Conservation (phyloP, 2,113 vertebrate genomes). For the Erythrolamprus reginae region DNA sequence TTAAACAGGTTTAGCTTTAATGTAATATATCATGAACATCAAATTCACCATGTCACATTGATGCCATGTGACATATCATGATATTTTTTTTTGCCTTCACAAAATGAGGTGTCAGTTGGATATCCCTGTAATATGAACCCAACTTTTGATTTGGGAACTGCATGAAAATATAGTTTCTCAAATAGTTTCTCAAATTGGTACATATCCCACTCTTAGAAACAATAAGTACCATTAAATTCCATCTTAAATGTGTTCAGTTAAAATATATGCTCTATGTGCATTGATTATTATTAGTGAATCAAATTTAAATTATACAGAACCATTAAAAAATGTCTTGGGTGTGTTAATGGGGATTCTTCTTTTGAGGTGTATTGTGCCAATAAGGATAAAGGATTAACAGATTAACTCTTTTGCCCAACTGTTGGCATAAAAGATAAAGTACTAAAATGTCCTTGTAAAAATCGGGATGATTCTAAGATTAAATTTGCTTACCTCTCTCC, state of each 20-base stretch:
- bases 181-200: background rate
- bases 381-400: background rate
- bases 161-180: background rate
- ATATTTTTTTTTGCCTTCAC: too few relatives aligned
- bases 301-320: background rate
- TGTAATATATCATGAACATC: background rate
- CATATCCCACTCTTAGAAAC: background rate
- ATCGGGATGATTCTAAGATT: background rate
- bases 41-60: too few relatives aligned
- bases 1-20: background rate
- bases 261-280: background rate
- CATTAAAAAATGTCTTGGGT: background rate
- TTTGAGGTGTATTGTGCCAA: background rate
- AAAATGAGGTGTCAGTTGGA: too few relatives aligned
- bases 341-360: background rate
- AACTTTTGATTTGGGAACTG: background rate
- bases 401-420: background rate
- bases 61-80: too few relatives aligned
- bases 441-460: background rate
- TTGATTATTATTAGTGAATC: background rate
- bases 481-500: background rate
- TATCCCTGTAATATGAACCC: background rate
- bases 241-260: background rate
- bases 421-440: background rate
- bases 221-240: background rate